Percentiles rank a stretch among this genome's conserved stretches.
phyloP scores from a whole-genome alignment of 2,888 invertebrate species.

The Calliphora vomitoria region DNA sequence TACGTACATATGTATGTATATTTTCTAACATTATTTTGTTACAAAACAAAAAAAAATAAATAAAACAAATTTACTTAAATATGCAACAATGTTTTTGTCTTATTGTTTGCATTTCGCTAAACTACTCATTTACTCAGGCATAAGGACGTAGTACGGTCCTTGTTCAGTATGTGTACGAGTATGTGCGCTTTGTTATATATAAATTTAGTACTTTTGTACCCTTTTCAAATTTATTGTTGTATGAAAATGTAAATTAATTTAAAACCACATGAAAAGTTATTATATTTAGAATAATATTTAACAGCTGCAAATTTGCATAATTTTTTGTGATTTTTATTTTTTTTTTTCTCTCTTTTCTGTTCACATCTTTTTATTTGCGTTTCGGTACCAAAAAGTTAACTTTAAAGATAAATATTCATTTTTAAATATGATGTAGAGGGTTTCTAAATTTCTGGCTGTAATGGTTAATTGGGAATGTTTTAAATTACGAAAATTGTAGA shows the following conservation, averaged over 20 bases:
- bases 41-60: neutral
- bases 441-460: neutral
- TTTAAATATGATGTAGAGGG: constrained; percentile 1
- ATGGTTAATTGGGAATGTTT: neutral
- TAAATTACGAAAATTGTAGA: neutral
- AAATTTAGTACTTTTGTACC: constrained; percentile 18
- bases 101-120: constrained; percentile 33
- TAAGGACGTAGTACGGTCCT: neutral
- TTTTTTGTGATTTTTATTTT: constrained; percentile 9
- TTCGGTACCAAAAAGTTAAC: neutral
- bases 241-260: constrained; percentile 57
- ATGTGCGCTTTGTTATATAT: neutral
- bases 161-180: neutral
- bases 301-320: constrained; percentile 62
- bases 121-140: constrained; percentile 8
- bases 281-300: constrained; percentile 60
- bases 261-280: constrained; percentile 57
- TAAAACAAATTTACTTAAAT: constrained; percentile 10
- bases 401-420: constrained; percentile 19
- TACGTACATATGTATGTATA: too few species aligned
- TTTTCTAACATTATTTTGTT: constrained; percentile 19
- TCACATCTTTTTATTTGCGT: constrained; percentile 31
- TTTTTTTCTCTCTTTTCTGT: neutral
- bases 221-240: constrained; percentile 13
- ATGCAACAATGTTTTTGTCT: constrained; percentile 8